Evolutionary conservation across 2,113 vertebrate genomes (phyloP).

Genomic region (Lonchura striata): DNA sequence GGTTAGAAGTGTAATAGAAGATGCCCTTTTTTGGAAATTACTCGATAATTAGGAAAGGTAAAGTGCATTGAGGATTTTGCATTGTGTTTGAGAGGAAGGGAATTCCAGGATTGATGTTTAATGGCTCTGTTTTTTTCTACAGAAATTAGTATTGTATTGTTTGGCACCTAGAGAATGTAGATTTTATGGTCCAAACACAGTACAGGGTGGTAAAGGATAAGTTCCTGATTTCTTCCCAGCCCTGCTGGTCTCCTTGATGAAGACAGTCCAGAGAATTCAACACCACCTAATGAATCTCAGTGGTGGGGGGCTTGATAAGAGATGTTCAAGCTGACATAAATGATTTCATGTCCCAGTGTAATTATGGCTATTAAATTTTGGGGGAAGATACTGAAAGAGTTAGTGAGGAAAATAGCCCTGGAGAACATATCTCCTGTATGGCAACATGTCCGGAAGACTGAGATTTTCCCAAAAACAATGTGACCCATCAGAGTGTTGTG

Average conservation of each 20-base stretch:
- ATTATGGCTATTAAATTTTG: not conserved
- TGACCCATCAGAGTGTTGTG: not conserved
- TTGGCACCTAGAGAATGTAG: not conserved
- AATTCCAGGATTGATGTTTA: not conserved
- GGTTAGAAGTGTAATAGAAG: not conserved
- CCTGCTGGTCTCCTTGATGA: not conserved
- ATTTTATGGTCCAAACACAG: not conserved
- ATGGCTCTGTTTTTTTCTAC: not conserved
- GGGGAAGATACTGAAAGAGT: not conserved
- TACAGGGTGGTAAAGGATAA: not conserved
- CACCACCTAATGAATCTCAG: not conserved
- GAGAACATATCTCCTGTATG: not conserved
- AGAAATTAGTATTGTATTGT: not conserved
- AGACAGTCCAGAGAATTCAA: not conserved
- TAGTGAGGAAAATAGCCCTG: not conserved
- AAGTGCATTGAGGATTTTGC: rapidly evolving
- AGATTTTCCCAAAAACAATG: not conserved
- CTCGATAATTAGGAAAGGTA: not conserved
- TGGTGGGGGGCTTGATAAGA: not conserved
- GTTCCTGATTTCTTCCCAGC: not conserved
- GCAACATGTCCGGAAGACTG: not conserved
- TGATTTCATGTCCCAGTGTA: not conserved
- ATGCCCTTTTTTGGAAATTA: not conserved
- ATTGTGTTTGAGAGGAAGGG: not conserved
- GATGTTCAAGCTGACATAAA: not conserved